Base-by-base conservation (phyloP, 2,888 invertebrate species). In the Napeogenes sylphis region DNA sequence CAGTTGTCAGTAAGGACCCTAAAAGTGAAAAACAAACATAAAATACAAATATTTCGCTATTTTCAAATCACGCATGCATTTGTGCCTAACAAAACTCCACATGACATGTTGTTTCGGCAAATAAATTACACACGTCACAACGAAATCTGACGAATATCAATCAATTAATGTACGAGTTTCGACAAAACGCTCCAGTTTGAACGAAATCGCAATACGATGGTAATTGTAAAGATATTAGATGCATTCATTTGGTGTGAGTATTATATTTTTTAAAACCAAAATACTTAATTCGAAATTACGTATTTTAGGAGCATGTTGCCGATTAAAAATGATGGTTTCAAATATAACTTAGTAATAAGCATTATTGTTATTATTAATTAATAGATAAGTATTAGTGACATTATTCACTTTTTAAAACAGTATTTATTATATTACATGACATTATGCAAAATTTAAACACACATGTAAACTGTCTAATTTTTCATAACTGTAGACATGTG, bases 1-100 rank as follows among this genome's bases (percentile, higher is more conserved):
- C 78, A 2, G 87, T 87, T 2, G 78, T 72, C 69, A 75, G 68
- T 76, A 88, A 64, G 0, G 87, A 85, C 68, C 82, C 89, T 89
- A 32, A 14, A 59, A 35, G 53, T 14, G 0, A 56, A 14, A 54
- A 42, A n/a, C 3, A 32, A 35, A 30, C n/a, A 55, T 45, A 51
- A 47, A 35, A 42, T 42, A 21, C 21, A 21, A 30, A 30, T 30
- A 30, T 30, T 30, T 10, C 5, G 5, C 21, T 30, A 51, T 51
- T 30, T 30, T 51, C 8, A 30, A 51, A 6, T n/a, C 14, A 30
- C 21, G 35, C 42, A 56, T 38, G 53, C 55, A 42, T 60, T 60
- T 58, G 47, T 58, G 56, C 54, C 35, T 46, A 54, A 54, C 33
- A 59, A 60, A 61, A 61, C 14, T 21, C 47, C 38, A 30, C 47